Base-by-base conservation (phyloP, 1,140 invertebrate genomes). In the Euborellia annulipes region DNA sequence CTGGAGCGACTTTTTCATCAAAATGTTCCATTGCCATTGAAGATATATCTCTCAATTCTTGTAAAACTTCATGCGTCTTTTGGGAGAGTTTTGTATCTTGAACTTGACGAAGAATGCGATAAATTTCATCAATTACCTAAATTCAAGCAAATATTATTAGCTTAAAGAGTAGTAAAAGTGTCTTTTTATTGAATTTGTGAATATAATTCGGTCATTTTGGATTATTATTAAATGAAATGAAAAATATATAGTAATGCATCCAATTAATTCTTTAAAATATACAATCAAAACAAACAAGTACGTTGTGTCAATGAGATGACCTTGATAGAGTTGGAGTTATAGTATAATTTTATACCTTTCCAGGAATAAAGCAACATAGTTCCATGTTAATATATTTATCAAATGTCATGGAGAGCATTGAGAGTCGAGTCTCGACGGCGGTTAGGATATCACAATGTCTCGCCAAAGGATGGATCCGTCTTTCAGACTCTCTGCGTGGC, bases 11-110 rank as follows among this genome's bases (percentile, higher is more conserved):
- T 57, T 88, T 81, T 52, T 94, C 89, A 59, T 93, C 89, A 66
- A 95, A 95, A 63, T 94, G 85, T 58, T 95, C 90, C 70, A 93
- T 94, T 1, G 89, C 89, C 90, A 94, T 94, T 20, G 87, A 91
- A 11, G 86, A 91, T 43, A 93, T 87, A 57, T 94, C 90, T 1
- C 88, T 64, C 1, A 93, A 56, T 59, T 92, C 89, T 60, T 90
- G 85, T 0, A 93, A 64, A 2, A 91, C 75, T 61, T 91, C 87
- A 57, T 89, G 84, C 0, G 85, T 75, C 14, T 82, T 66, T 1
- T 85, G 78, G 2, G 79, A 77, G 6, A 72, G 75, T 44, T 71
- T 70, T 8, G 73, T 73, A 13, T 69, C 68, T 50, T 79, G 73
- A 27, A 91, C 71, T 17, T 79, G 63, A 37, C 65, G 62, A 18